phyloP scores from a whole-genome alignment of 2,113 vertebrate species.

The Varanus komodoensis region DNA sequence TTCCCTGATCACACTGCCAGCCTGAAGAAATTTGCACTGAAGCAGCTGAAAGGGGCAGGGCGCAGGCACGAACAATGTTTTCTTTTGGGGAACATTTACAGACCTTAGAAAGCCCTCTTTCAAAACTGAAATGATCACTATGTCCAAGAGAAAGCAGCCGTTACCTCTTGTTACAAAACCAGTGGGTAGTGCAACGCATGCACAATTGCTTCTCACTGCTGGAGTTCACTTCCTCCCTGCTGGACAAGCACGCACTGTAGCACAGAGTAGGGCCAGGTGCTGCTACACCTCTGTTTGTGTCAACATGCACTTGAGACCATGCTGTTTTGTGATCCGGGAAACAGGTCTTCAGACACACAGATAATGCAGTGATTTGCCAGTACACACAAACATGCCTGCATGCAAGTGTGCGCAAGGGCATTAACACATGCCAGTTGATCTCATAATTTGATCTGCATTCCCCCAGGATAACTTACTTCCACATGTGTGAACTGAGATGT shows the following conservation, averaged over 20 bases:
- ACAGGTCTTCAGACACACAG: background rate
- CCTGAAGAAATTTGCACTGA: background rate
- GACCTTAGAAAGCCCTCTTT: background rate
- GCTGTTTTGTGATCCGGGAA: background rate
- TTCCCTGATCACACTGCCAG: background rate
- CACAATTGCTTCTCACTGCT: background rate
- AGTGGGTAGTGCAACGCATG: background rate
- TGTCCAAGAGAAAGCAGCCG: background rate
- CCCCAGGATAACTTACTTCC: conserved; percentile 82
- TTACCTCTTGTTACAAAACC: background rate
- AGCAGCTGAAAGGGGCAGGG: background rate
- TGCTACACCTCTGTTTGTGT: background rate
- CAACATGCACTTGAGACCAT: background rate
- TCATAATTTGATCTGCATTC: background rate
- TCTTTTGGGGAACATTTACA: background rate
- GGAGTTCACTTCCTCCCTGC: background rate
- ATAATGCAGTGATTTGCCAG: background rate
- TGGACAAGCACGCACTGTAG: background rate
- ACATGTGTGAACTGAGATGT: conserved; percentile 90
- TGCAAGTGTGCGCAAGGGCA: background rate
- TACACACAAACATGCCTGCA: background rate
- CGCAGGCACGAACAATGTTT: background rate
- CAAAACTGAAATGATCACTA: background rate
- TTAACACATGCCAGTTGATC: background rate
- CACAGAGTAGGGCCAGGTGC: background rate